Base-by-base conservation (phyloP, 2,888 invertebrate species). In the Sminthurinus aureus region DNA sequence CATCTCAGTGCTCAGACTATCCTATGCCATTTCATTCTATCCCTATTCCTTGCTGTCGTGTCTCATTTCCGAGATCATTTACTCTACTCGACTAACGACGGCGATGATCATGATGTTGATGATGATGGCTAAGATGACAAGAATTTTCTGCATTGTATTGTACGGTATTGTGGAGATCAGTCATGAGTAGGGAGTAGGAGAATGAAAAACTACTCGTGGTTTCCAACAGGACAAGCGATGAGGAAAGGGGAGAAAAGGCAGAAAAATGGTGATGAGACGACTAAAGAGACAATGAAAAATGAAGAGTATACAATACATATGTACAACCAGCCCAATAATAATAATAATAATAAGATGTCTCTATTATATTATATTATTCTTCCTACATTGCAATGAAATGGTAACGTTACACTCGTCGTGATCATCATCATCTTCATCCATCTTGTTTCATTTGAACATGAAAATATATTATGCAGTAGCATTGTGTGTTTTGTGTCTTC, bases 201-300 rank as follows among this genome's bases (percentile, higher is more conserved):
- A 38, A 38, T 38, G 38, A 38, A 38, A 38, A 38, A 38, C 38
- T 38, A 38, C 38, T 38, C 38, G 38, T 38, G 38, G 38, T 38
- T 38, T 38, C 6, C 38, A 1, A 38, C 38, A 38, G 18, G 74
- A 74, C 6, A 18, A 8, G 74, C 38, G 6, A 9, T 74, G 74
- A 38, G 24, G 26, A 18, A 38, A 74, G 38, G 6, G 38, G 38
- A 38, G 38, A 38, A 38, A 38, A 38, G 38, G 6, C 3, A 38
- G 74, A 74, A 74, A 74, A 74, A 74, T 74, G 74, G 26, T 74
- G 74, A 74, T 74, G 38, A 74, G 74, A 24, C 18, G 74, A 18
- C 20, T 26, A 74, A 74, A 22, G 74, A 74, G 74, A 74, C 74
- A 74, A 22, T 74, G 74, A 74, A 74, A 74, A 74, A 74, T 74